phyloP scores from a whole-genome alignment of 2,888 invertebrate genomes.

The Poecilus cupreus region DNA sequence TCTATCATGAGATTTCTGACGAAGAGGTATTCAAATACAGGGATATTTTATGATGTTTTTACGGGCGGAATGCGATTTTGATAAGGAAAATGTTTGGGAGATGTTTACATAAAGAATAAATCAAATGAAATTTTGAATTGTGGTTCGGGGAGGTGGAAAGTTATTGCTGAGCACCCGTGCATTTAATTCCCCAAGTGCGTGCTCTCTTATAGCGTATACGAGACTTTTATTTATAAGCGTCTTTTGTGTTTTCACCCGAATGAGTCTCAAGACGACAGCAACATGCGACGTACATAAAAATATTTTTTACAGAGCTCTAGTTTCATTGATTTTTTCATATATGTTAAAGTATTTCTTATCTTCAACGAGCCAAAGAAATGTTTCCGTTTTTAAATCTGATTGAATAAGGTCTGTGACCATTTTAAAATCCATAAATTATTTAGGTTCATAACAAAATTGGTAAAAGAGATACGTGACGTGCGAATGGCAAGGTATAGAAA shows the following conservation, averaged over 20 bases:
- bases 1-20: no score
- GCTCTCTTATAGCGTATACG: not conserved
- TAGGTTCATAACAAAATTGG: no score
- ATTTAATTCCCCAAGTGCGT: constrained; percentile 24
- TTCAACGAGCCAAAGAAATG: no score
- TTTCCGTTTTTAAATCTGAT: no score
- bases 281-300: not conserved
- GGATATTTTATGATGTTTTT: no score
- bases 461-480: no score
- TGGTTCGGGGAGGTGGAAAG: not conserved
- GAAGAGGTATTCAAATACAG: not conserved
- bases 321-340: not conserved
- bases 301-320: not conserved
- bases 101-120: constrained; percentile 14
- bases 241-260: constrained; percentile 31
- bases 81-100: not conserved
- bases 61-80: not conserved
- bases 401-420: no score
- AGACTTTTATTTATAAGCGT: constrained; percentile 37
- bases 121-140: constrained; percentile 3
- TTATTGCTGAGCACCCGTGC: constrained; percentile 34
- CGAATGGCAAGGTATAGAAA: no score
- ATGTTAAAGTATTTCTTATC: no score
- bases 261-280: constrained; percentile 7
- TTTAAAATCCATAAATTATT: no score